Percentiles rank a stretch among this genome's conserved stretches.
phyloP scores from a whole-genome alignment of 2,888 invertebrate species.

The Dynastes grantii region DNA sequence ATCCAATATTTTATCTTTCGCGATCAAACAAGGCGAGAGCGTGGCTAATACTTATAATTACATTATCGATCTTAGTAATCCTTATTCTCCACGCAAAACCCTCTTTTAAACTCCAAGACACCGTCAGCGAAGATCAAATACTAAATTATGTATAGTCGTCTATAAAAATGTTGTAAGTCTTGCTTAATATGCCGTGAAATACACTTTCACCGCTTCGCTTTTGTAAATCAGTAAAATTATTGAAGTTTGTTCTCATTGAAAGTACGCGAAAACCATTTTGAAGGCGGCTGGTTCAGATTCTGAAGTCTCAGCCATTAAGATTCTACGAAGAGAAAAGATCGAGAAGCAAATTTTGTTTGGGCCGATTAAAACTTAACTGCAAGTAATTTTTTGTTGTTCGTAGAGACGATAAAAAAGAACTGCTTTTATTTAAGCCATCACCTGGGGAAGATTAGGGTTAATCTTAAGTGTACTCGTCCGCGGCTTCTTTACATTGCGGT shows the following conservation, averaged over 20 bases:
- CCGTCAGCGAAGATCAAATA: not conserved
- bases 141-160: not conserved
- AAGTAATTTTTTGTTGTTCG: too few species aligned
- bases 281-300: not conserved
- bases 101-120: not conserved
- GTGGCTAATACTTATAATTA: not conserved
- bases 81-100: not conserved
- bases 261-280: not conserved
- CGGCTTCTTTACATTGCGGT: too few species aligned
- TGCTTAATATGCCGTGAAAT: too few species aligned
- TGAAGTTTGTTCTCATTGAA: not conserved
- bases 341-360: too few species aligned
- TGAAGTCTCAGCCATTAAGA: too few species aligned
- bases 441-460: too few species aligned
- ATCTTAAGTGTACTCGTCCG: too few species aligned
- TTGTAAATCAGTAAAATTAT: not conserved
- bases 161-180: not conserved
- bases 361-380: too few species aligned
- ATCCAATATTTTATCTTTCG: slow-evolving; percentile 6
- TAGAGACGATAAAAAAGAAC: too few species aligned
- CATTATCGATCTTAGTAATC: not conserved
- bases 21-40: not conserved
- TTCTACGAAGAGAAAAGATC: too few species aligned
- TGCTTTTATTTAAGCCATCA: too few species aligned
- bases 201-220: not conserved